Evolutionary conservation across 2,888 invertebrate genomes (phyloP), one percentile per base, ranked within the genome.

Genomic region (Cloeon dipterum): DNA sequence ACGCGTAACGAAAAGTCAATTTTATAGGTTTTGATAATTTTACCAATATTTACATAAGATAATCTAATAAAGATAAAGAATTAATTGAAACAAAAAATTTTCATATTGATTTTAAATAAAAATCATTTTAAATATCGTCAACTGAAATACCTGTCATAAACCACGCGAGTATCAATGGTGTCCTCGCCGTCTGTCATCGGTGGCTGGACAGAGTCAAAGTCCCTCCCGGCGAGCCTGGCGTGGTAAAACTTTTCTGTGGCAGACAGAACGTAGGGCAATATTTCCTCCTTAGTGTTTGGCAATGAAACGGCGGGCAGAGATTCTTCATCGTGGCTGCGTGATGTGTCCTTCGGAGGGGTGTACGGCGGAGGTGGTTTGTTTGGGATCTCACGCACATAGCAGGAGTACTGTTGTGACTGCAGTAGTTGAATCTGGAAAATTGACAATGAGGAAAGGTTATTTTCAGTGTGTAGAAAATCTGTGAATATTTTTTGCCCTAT

Each of bases 311-410:
- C 48, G 36, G 52, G 23, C 11, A 25, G 25, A 54, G 51, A 2
- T 50, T 46, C 21, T 17, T 36, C 34, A 21, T 33, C 32, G 10
- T 36, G 38, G 34, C 23, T 32, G 25, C 21, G 37, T 25, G 34
- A 41, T 25, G 36, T 36, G 36, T 34, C 32, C 21, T 52, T 52
- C 2, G 73, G 74, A 5, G 74, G 73, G 1, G 70, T 72, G 53
- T 77, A 78, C 0, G 77, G 76, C 0, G 77, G 76, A 2, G 77
- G 76, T 8, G 76, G 74, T 49, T 75, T 75, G 50, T 75, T 74
- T 4, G 75, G 74, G 42, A 75, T 73, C 53, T 73, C 72, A 34
- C 74, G 55, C 32, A 69, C 57, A 50, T 61, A 72, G 45, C 57
- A 57, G 32, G 65, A 61, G 36, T 42, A 42, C 45, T 63, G 61